These are phyloP conservation scores for Eulithis testata DNA, from an alignment of 2,888 invertebrate genomes.

Conservation along the genomic window DNA sequence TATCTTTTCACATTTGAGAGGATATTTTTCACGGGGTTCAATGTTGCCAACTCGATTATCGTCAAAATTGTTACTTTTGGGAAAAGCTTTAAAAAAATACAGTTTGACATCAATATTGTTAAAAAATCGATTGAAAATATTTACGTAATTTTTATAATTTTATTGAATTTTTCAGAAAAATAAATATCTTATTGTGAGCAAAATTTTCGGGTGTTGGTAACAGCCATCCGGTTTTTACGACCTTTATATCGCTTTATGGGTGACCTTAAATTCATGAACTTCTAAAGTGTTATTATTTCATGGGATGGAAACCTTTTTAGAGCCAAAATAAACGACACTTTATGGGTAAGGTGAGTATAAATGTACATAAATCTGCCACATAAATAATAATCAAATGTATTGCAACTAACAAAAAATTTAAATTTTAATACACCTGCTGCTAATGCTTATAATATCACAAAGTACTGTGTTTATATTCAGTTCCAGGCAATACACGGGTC, in stretches of 20 bases:
- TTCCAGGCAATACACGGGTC: constrained; percentile 41
- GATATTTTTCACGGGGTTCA: constrained; percentile 30
- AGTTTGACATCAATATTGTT: too few relatives aligned
- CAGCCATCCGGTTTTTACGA: constrained; percentile 21
- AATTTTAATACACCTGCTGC: too few relatives aligned
- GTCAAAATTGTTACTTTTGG: not conserved
- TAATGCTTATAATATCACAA: too few relatives aligned
- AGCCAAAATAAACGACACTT: constrained; percentile 3
- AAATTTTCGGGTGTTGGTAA: constrained; percentile 17
- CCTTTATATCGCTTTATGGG: constrained; percentile 33
- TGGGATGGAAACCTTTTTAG: constrained; percentile 15
- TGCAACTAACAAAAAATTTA: not conserved
- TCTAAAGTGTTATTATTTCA: constrained; percentile 20
- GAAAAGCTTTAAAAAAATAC: not conserved
- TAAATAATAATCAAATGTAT: not conserved
- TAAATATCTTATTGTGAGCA: constrained; percentile 2
- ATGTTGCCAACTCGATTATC: constrained; percentile 6
- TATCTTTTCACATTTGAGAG: constrained; percentile 35
- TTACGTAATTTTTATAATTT: too few relatives aligned
- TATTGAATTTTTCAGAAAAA: too few relatives aligned
- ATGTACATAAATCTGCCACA: not conserved
- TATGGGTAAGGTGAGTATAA: too few relatives aligned
- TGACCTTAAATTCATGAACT: constrained; percentile 37
- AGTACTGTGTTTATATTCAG: constrained; percentile 15
- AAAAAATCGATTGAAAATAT: not conserved